Evolutionary conservation across 1,140 invertebrate species (phyloP), one percentile per base, ranked within the genome.

Genomic region (Drosophila varians): DNA sequence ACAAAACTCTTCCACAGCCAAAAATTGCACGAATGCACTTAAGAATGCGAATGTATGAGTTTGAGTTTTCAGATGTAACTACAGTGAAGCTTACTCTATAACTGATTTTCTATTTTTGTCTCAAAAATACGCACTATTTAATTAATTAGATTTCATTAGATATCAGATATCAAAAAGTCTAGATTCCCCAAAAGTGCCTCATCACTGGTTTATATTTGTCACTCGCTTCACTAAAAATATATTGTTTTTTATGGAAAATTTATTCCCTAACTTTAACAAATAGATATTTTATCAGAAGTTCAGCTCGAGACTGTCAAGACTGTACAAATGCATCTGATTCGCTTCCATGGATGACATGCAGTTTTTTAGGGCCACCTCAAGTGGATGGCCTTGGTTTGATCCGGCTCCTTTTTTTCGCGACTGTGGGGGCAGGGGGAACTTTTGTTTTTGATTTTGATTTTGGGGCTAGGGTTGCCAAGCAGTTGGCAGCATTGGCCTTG

Each of bases 291-390:
- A n/a, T n/a, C n/a, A n/a, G n/a, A n/a, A n/a, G n/a, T 45, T 9
- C 26, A 21, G 3, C 4, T n/a, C 16, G 28, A 1, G 25, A 40
- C 7, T 18, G 23, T 19, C 0, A 0, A n/a, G n/a, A 28, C 49
- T 69, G 53, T 45, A 9, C 16, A 14, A 9, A 40, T 76, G 60
- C 70, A 74, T 56, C 70, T 77, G 51, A 40, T 53, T 58, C 31
- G 58, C 42, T 42, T 56, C 53, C 49, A 56, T 47, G 71, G 64
- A 83, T 83, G 79, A 83, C 58, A 71, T 79, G 79, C 79, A 78
- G 8, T 83, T 73, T 73, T 83, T 83, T 83, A 79, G 79, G 75
- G 75, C 73, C 78, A 77, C 56, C 45, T 73, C 48, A 61, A 83
- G 75, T 86, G 19, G 79, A 38, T 79, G 80, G 80, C 79, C 79